These are phyloP conservation scores for Mus musculus DNA, from an alignment of 2,113 vertebrate genomes.

Conservation along the genomic window GRCm39 chrX:155010501-155011000, in stretches of 20 bases:
- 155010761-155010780: not conserved
- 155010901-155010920: not conserved
- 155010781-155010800: slow-evolving; percentile 22
- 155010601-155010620: slow-evolving; percentile 60
- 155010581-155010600: slow-evolving; percentile 50
- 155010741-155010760: not conserved
- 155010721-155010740: not conserved
- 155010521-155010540: slow-evolving; percentile 52
- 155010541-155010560: slow-evolving; percentile 50
- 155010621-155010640: slow-evolving; percentile 33
- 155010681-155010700: slow-evolving; percentile 67
- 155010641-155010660: slow-evolving; percentile 60
- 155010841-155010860: slow-evolving; percentile 3
- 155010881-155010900: slow-evolving; percentile 2
- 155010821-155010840: slow-evolving; percentile 32
- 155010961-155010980: not conserved
- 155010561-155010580: slow-evolving; percentile 60
- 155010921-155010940: not conserved
- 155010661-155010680: slow-evolving; percentile 70
- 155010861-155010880: not conserved
- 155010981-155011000: not conserved
- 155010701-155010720: slow-evolving; percentile 24
- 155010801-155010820: slow-evolving; percentile 36
- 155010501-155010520: slow-evolving; percentile 59
- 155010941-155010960: slow-evolving; percentile 30